Evolutionary conservation across 2,888 invertebrate species (phyloP), one percentile per base, ranked within the genome.

Genomic region (Xestia rhomboidea): DNA sequence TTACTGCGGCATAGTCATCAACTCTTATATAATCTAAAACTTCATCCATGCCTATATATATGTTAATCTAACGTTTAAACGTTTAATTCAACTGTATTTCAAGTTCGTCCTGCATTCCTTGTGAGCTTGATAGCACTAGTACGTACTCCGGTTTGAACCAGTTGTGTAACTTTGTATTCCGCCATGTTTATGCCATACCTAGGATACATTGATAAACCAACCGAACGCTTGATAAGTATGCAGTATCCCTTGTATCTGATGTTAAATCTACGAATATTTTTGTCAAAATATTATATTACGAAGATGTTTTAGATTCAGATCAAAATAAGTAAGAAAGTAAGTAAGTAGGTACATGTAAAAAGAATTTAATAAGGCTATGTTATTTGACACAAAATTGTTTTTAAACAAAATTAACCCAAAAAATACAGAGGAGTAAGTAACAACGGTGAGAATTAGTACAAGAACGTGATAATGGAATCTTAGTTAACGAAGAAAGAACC

Each of bases 161-260:
- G 85, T 83, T 82, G 27, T 74, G 73, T 85, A 71, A 85, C 60
- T 85, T 77, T 67, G 77, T 73, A 46, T 51, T 41, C 21, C 38
- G 60, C 38, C 38, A 41, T 44, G 27, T 62, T n/a, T 41, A 21
- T 11, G 21, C 34, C 34, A 51, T 24, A 11, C 41, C 41, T 38
- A 34, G 49, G 15, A 41, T 62, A 68, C 49, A 76, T 68, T 68
- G 73, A 76, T 73, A 69, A 75, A 15, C 38, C 30, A 51, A 73
- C 46, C 46, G 13, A 27, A 64, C 24, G 49, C 34, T 54, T 72
- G 57, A 62, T 72, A 60, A 60, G 49, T 67, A 73, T 70, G 54
- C 49, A 69, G 62, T 60, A 46, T 62, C 57, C 24, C 51, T n/a
- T 38, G n/a, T 64, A 62, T 68, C 63, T 68, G 46, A 74, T 74